Percentiles rank a stretch among this genome's conserved stretches.
These are phyloP conservation scores for Graphium colonna DNA, from an alignment of 2,888 invertebrate species.

Conservation along the genomic window DNA sequence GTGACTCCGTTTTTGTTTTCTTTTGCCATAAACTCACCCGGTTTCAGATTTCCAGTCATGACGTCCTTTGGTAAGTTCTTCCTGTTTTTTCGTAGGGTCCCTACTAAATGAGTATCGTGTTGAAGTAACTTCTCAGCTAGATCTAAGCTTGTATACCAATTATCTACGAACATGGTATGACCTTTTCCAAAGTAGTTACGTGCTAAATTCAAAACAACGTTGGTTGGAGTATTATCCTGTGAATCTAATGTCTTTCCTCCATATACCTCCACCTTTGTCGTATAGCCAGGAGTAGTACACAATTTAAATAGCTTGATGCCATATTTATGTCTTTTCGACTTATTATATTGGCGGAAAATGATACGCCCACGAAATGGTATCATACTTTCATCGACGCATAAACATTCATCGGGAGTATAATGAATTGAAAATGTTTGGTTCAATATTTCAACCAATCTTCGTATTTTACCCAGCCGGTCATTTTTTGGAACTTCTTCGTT, in stretches of 20 bases:
- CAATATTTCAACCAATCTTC: slow-evolving; percentile 3
- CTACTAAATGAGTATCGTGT: slow-evolving; percentile 19
- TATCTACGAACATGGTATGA: slow-evolving; percentile 10
- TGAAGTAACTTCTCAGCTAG: slow-evolving; percentile 15
- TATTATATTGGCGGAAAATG: slow-evolving; percentile 26
- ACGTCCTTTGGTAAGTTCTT: slow-evolving; percentile 21
- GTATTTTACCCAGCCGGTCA: not conserved
- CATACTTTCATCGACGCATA: slow-evolving; percentile 23
- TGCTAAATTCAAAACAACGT: not conserved
- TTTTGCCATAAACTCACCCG: slow-evolving; percentile 25
- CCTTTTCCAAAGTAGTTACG: slow-evolving; percentile 4
- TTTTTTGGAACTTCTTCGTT: slow-evolving; percentile 5
- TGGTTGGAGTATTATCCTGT: not conserved
- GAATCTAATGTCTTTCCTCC: slow-evolving; percentile 19
- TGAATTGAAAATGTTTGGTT: slow-evolving; percentile 4
- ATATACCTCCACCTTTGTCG: slow-evolving; percentile 19
- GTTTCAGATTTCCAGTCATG: slow-evolving; percentile 14
- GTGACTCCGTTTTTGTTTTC: slow-evolving; percentile 21
- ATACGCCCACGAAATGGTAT: slow-evolving; percentile 30
- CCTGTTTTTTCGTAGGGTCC: slow-evolving; percentile 19
- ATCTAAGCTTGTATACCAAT: slow-evolving; percentile 17
- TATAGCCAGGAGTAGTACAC: slow-evolving; percentile 23
- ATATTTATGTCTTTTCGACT: slow-evolving; percentile 30
- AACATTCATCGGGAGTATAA: not conserved
- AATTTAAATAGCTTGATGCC: slow-evolving; percentile 31